Percentiles rank a stretch among this genome's conserved stretches.
These are phyloP conservation scores for Nannospalax galili DNA, from an alignment of 2,113 vertebrate genomes.

Conservation along the genomic window DNA sequence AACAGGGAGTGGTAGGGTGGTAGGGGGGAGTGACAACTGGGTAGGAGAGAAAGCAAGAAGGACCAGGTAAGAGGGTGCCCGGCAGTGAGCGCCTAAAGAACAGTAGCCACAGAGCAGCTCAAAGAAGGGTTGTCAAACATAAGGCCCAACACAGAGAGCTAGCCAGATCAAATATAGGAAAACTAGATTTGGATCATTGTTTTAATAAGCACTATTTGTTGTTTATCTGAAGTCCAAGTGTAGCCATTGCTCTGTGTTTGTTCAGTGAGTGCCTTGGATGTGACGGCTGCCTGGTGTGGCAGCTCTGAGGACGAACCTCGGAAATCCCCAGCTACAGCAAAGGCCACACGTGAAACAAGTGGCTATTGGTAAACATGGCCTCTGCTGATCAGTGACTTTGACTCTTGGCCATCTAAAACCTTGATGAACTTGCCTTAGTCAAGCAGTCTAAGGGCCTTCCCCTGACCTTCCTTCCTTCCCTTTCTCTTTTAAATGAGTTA, in stretches of 20 bases:
- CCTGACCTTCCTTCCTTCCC: background rate
- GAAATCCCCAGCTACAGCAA: background rate
- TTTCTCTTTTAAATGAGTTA: background rate
- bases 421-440: background rate
- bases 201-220: background rate
- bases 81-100: background rate
- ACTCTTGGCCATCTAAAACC: background rate
- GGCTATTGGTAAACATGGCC: background rate
- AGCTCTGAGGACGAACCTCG: background rate
- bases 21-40: background rate
- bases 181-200: background rate
- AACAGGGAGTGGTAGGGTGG: background rate
- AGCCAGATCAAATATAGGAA: background rate
- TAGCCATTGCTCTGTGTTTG: background rate
- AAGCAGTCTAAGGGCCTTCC: background rate
- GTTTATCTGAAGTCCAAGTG: slow-evolving; percentile 1
- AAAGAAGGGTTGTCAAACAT: background rate
- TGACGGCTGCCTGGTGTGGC: background rate
- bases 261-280: background rate
- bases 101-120: background rate
- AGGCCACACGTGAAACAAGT: too few species aligned
- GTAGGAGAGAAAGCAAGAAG: background rate
- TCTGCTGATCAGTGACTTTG: background rate
- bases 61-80: background rate
- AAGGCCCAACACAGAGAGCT: background rate